phyloP scores from a whole-genome alignment of 2,797 vertebrate genomes.

The Periophthalmus magnuspinnatus region DNA sequence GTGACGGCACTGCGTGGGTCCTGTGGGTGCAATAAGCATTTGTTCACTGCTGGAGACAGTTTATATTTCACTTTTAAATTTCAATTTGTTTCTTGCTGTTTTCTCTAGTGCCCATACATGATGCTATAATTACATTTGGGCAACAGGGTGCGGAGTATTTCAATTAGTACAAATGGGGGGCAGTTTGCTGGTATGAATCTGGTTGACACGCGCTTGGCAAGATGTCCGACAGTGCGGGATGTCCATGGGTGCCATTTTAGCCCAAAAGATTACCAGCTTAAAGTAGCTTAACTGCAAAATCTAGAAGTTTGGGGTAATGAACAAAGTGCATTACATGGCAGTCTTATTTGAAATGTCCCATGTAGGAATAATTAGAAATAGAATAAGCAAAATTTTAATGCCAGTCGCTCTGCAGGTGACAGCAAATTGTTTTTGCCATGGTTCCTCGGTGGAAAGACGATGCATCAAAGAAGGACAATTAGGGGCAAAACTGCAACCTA shows the following conservation, averaged over 20 bases:
- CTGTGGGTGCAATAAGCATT: conserved; percentile 53
- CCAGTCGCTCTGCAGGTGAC: conserved; percentile 74
- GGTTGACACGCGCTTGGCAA: conserved; percentile 40
- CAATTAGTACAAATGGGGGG: conserved; percentile 62
- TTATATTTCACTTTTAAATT: conserved; percentile 69
- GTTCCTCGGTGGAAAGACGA: conserved; percentile 65
- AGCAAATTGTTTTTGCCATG: conserved; percentile 69
- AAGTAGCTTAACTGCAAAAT: conserved; percentile 65
- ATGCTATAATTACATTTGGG: conserved; percentile 73
- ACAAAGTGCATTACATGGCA: conserved; percentile 68
- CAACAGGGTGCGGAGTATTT: conserved; percentile 62
- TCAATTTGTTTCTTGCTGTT: conserved; percentile 70
- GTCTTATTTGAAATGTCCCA: conserved; percentile 71
- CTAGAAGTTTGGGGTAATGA: conserved; percentile 69
- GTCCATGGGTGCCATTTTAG: conserved; percentile 67
- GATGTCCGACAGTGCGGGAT: conserved; percentile 57
- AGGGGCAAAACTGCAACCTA: conserved; percentile 52
- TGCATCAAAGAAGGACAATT: conserved; percentile 64
- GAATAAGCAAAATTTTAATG: conserved; percentile 71
- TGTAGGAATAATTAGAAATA: conserved; percentile 74
- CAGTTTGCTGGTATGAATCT: conserved; percentile 41
- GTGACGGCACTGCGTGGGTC: conserved; percentile 30
- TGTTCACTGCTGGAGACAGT: conserved; percentile 63
- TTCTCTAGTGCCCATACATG: conserved; percentile 62
- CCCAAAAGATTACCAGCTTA: conserved; percentile 64